Evolutionary conservation across 2,797 vertebrate species (phyloP), one percentile per base, ranked within the genome.

Genomic region (Pseudopleuronectes americanus): DNA sequence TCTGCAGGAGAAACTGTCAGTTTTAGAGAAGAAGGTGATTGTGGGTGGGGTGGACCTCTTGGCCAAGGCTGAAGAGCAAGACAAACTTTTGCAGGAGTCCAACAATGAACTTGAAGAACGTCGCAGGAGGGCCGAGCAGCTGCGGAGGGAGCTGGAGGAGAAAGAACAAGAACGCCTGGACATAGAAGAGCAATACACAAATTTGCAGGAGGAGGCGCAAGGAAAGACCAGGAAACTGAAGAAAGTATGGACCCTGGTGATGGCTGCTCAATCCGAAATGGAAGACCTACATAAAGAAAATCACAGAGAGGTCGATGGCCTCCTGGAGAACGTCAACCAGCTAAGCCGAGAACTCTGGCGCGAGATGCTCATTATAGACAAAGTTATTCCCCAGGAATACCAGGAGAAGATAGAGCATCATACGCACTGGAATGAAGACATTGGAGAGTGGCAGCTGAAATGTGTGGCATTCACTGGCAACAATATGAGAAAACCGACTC

Each of bases 391-490:
- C 79, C 97, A 96, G 84, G 97, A 99, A 82, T 99, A 97, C 85
- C 98, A 99, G 98, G 97, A 98, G 88, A 99, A 99, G 97, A 99
- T 99, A 72, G 98, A 99, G 86, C 97, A 99, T 83, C 98, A 99
- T 0, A 97, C 99, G 49, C 97, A 99, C 82, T 99, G 98, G 98
- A 99, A 99, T n/a, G 98, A 99, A 89, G 98, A 99, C 86, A 99
- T 99, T 70, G 98, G 98, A 71, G 98, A 99, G 64, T 99, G 98
- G 98, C 98, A 99, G 84, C 88, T 99, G 94, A 99, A 99, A 96
- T 99, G 98, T 83, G 98, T 99, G 80, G 98, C 98, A 0, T 99
- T 98, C 79, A 99, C 98, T 36, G 98, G 98, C 70, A 99, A 99
- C 93, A 99, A 99, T 61, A 99, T 99, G 98, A 96, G 97, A 87